Conservation (phyloP, 2,113 vertebrate genomes). For the Choloepus hoffmanni region DNA sequence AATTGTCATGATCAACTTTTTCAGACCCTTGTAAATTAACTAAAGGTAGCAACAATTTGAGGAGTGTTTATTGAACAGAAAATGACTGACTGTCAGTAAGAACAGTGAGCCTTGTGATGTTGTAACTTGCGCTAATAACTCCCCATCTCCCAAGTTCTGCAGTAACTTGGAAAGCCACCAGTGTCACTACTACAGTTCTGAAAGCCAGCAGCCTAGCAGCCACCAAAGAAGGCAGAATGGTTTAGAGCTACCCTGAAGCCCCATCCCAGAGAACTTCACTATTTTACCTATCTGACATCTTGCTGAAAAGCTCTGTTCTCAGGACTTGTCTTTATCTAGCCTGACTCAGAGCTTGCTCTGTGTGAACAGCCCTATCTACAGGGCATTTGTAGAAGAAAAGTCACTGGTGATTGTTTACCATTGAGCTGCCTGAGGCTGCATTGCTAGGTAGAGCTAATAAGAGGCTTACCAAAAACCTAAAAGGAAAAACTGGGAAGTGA, state of each 20-base stretch:
- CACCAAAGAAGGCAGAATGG: neutral
- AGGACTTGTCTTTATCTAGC: neutral
- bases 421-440: neutral
- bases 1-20: constrained; percentile 20
- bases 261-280: neutral
- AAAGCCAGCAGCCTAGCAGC: neutral
- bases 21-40: constrained; percentile 54
- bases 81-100: neutral
- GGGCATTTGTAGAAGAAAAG: neutral
- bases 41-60: neutral
- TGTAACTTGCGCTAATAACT: neutral
- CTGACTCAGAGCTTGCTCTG: neutral
- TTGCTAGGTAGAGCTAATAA: neutral
- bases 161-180: constrained; percentile 8
- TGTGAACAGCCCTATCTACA: neutral
- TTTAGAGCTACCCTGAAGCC: neutral
- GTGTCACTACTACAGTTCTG: neutral
- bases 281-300: neutral
- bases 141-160: neutral
- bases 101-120: neutral
- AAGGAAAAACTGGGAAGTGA: neutral
- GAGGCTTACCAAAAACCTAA: neutral
- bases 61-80: neutral
- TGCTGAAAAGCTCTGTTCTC: neutral
- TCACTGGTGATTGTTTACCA: neutral